phyloP scores from a whole-genome alignment of 2,797 vertebrate genomes.

The Rhabdomys pumilio region DNA sequence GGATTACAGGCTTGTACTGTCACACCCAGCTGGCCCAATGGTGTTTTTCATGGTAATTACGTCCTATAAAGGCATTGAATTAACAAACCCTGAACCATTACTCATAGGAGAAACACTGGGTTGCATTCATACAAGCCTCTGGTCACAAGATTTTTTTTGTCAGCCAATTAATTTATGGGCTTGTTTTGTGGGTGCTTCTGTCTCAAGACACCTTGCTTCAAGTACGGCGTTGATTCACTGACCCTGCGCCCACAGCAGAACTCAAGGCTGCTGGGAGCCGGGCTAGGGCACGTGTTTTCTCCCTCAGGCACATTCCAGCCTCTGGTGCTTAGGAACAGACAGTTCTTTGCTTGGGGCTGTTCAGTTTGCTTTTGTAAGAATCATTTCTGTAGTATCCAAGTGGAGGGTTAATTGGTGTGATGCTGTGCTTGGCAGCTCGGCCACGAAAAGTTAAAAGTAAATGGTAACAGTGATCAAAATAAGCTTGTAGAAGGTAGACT shows the following conservation, averaged over 20 bases:
- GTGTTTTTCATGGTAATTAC: background rate
- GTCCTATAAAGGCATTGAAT: background rate
- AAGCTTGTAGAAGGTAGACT: constrained; percentile 75
- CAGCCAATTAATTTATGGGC: constrained; percentile 25
- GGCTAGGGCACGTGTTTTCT: background rate
- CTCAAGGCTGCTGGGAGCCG: background rate
- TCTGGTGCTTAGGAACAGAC: background rate
- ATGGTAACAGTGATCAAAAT: constrained; percentile 69
- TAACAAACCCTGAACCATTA: background rate
- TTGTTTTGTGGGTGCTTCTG: constrained; percentile 31
- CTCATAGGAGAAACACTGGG: background rate
- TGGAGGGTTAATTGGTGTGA: constrained; percentile 57
- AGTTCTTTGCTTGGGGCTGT: background rate
- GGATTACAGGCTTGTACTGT: background rate
- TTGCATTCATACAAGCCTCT: background rate
- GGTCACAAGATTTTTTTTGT: background rate
- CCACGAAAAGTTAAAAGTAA: constrained; percentile 75
- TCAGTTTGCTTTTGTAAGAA: constrained; percentile 37
- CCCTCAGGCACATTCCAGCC: background rate
- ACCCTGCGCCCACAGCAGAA: background rate
- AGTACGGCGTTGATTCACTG: background rate
- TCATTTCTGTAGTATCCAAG: constrained; percentile 64
- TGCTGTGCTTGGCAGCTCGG: constrained; percentile 63
- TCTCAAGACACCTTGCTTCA: constrained; percentile 39
- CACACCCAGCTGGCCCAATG: background rate